phyloP scores from a whole-genome alignment of 2,888 invertebrate species.

The Lycocerus yunnanus region DNA sequence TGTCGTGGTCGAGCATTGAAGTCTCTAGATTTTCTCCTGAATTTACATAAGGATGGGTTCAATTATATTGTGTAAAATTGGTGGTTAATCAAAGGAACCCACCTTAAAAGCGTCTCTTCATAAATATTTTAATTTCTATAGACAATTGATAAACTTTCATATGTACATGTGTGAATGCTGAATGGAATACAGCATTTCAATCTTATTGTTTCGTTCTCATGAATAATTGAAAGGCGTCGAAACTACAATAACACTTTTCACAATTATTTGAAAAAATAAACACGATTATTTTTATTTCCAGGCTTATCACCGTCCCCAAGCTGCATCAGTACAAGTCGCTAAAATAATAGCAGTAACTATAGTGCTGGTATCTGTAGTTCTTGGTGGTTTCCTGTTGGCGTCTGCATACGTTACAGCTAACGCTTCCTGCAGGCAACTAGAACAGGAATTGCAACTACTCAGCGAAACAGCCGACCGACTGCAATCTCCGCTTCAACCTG shows the following conservation, averaged over 20 bases:
- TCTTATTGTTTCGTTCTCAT: neutral
- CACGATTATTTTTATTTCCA: constrained; percentile 47
- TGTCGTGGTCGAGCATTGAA: neutral
- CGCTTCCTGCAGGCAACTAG: constrained; percentile 77
- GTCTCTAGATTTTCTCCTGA: neutral
- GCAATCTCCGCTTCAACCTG: constrained; percentile 56
- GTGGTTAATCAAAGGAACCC: neutral
- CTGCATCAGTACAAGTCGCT: constrained; percentile 83
- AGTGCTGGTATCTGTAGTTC: constrained; percentile 77
- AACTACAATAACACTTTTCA: neutral
- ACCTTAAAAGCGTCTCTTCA: neutral
- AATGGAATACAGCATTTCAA: neutral
- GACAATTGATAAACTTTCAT: neutral
- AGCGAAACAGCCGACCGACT: constrained; percentile 63
- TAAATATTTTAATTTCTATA: neutral
- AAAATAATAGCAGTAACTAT: constrained; percentile 84
- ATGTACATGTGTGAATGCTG: too few relatives aligned
- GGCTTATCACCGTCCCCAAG: constrained; percentile 78
- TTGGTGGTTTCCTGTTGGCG: constrained; percentile 82
- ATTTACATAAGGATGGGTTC: neutral
- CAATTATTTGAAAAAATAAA: neutral
- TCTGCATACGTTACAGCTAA: constrained; percentile 83
- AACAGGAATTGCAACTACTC: constrained; percentile 73
- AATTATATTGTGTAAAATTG: neutral
- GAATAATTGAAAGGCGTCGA: neutral